Evolutionary conservation across 2,797 vertebrate genomes (phyloP).

Genomic region (Poecilia velifera): DNA sequence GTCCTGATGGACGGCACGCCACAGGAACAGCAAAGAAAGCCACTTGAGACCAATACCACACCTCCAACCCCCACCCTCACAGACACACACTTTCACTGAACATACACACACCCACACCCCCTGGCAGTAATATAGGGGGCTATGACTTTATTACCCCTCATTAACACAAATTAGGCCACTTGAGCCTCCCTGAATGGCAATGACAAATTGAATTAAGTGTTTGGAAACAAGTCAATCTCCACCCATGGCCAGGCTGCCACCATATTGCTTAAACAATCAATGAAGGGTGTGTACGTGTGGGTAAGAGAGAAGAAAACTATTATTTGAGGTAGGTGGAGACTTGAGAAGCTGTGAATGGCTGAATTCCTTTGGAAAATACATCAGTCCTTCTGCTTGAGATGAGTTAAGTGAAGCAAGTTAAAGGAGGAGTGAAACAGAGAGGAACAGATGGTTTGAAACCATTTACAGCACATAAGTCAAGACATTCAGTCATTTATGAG

Average conservation of each 20-base stretch:
- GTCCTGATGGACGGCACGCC: conserved; percentile 65
- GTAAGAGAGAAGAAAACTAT: conserved; percentile 51
- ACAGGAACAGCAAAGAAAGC: conserved; percentile 64
- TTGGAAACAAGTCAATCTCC: conserved; percentile 83
- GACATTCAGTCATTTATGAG: background rate
- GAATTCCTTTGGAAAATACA: conserved; percentile 72
- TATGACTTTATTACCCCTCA: conserved; percentile 89
- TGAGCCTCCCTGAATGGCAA: conserved; percentile 80
- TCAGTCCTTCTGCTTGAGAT: conserved; percentile 41
- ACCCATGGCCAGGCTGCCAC: conserved; percentile 75
- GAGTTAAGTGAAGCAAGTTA: conserved; percentile 63
- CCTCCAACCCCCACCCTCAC: conserved; percentile 56
- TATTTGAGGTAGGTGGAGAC: conserved; percentile 70
- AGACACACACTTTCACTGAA: conserved; percentile 43
- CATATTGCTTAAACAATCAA: conserved; percentile 83
- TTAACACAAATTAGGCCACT: conserved; percentile 90
- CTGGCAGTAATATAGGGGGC: conserved; percentile 81
- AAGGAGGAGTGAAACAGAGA: conserved; percentile 48
- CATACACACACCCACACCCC: conserved; percentile 57
- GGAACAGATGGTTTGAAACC: conserved; percentile 51
- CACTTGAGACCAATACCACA: conserved; percentile 65
- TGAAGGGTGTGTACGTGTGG: conserved; percentile 54
- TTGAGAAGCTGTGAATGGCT: conserved; percentile 60
- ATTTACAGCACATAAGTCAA: conserved; percentile 8
- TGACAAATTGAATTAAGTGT: conserved; percentile 88